A percentile compares a stretch with the other conserved stretches of the same genome.
These are phyloP conservation scores for Antheraea yamamai DNA, from an alignment of 2,888 invertebrate genomes.

Conservation along the genomic window DNA sequence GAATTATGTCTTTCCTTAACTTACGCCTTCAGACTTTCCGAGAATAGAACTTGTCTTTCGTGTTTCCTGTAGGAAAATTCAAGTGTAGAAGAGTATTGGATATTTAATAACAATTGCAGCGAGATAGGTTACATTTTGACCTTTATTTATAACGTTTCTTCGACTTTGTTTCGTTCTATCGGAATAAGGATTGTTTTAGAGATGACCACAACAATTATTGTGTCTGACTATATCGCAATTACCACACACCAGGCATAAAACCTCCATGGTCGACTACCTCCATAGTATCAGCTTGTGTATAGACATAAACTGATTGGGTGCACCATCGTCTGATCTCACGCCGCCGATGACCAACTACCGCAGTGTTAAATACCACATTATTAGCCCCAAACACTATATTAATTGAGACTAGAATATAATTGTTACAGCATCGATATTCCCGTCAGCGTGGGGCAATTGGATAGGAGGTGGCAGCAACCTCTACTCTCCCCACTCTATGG, in stretches of 20 bases:
- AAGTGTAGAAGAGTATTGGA: not conserved
- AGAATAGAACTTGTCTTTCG: not conserved
- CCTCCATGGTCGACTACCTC: too few relatives aligned
- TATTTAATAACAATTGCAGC: not conserved
- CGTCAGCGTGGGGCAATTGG: slow-evolving; percentile 94
- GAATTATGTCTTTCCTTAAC: slow-evolving; percentile 10
- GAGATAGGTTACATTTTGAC: not conserved
- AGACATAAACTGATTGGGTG: not conserved
- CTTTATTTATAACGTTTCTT: not conserved
- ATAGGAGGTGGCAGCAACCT: slow-evolving; percentile 95
- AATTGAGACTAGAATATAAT: slow-evolving; percentile 45
- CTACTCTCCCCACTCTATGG: slow-evolving; percentile 93
- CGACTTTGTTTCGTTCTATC: not conserved
- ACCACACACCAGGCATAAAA: too few relatives aligned
- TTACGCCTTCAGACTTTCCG: not conserved
- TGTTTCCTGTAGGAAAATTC: not conserved
- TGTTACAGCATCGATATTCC: slow-evolving; percentile 92
- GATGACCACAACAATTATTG: too few relatives aligned
- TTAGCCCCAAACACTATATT: slow-evolving; percentile 24
- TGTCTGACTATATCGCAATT: too few relatives aligned
- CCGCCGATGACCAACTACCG: not conserved
- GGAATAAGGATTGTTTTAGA: not conserved
- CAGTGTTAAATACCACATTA: not conserved
- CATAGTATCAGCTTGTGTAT: not conserved
- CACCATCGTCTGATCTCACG: not conserved